phyloP scores from a whole-genome alignment of 2,797 vertebrate species.

The Ptychadena robeensis region DNA sequence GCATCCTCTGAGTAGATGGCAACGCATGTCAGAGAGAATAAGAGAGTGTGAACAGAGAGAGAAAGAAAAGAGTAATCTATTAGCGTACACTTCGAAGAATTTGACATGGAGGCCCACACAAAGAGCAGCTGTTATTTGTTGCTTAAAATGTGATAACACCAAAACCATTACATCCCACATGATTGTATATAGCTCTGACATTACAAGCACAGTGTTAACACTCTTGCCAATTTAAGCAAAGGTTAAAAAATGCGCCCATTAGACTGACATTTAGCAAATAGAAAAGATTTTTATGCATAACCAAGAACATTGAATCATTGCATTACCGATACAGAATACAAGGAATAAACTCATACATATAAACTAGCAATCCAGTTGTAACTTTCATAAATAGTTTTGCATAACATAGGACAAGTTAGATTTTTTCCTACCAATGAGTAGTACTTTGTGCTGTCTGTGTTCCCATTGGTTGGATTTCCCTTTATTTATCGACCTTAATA shows the following conservation, averaged over 20 bases:
- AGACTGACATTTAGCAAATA: neutral
- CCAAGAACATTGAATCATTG: neutral
- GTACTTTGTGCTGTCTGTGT: no score
- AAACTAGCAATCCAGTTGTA: no score
- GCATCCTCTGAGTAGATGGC: slow-evolving; percentile 92
- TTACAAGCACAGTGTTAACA: slow-evolving; percentile 8
- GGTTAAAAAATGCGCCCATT: neutral
- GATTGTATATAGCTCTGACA: slow-evolving; percentile 25
- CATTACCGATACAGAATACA: neutral
- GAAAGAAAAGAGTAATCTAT: slow-evolving; percentile 59
- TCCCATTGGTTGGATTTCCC: no score
- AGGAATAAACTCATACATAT: neutral
- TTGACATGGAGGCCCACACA: slow-evolving; percentile 38
- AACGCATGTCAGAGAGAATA: slow-evolving; percentile 73
- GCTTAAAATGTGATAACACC: slow-evolving; percentile 9
- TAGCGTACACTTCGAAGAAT: slow-evolving; percentile 23
- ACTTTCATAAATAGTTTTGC: no score
- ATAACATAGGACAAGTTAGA: no score
- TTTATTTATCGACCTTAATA: no score
- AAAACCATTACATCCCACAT: neutral
- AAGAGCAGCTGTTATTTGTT: slow-evolving; percentile 13
- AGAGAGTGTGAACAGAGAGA: slow-evolving; percentile 70
- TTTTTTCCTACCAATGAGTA: no score
- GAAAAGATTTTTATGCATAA: neutral
- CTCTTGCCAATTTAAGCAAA: neutral